Evolutionary conservation across 2,113 vertebrate genomes (phyloP).

Genomic region (Myrmecophaga tridactyla): DNA sequence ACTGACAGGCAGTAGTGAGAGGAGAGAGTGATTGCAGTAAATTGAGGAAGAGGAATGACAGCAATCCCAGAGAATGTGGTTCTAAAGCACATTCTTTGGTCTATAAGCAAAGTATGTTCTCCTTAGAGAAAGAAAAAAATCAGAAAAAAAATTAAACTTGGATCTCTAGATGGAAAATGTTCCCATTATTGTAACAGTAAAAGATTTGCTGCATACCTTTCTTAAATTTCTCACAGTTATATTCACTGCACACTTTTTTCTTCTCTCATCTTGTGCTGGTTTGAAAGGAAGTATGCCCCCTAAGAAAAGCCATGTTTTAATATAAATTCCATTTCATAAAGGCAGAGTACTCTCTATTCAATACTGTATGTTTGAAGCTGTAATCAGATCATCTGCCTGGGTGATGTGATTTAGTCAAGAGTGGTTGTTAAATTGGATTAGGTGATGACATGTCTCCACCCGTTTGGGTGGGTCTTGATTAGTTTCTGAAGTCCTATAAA

Average conservation of each 20-base stretch:
- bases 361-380: too few relatives aligned
- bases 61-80: not conserved
- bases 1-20: not conserved
- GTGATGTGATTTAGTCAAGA: too few relatives aligned
- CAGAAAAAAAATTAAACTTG: constrained; percentile 15
- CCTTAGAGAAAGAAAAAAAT: constrained; percentile 16
- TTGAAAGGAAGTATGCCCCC: too few relatives aligned
- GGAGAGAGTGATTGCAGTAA: constrained; percentile 11
- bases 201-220: not conserved
- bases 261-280: constrained; percentile 31
- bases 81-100: constrained; percentile 32
- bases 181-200: constrained; percentile 18
- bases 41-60: constrained; percentile 26
- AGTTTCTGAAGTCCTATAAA: too few relatives aligned
- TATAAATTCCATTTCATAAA: too few relatives aligned
- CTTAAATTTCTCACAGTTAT: not conserved
- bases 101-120: constrained; percentile 23
- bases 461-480: too few relatives aligned
- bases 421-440: too few relatives aligned
- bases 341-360: too few relatives aligned
- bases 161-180: constrained; percentile 37
- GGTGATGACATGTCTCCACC: too few relatives aligned
- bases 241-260: not conserved
- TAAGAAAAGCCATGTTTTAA: too few relatives aligned
- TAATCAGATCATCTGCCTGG: too few relatives aligned